Conservation (phyloP, 2,888 invertebrate species). For the Ectemnius cavifrons region DNA sequence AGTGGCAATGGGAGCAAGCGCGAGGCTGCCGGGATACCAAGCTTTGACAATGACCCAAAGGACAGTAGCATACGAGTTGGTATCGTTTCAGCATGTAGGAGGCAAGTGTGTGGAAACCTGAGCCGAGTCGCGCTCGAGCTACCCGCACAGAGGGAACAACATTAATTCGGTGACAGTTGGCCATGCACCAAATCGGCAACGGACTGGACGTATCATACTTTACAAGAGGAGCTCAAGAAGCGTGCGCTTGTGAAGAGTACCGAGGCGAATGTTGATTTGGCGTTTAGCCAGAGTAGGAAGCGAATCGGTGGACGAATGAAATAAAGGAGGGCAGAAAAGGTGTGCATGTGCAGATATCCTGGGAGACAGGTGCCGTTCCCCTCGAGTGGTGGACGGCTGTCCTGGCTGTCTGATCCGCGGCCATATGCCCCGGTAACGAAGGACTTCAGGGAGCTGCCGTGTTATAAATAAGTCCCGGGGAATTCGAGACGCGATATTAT, state of each 20-base stretch:
- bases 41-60: slow-evolving; percentile 24
- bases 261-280: slow-evolving; percentile 35
- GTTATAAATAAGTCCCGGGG: slow-evolving; percentile 51
- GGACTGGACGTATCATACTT: slow-evolving; percentile 13
- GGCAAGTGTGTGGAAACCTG: slow-evolving; percentile 23
- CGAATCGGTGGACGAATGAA: slow-evolving; percentile 5
- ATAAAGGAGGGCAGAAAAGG: slow-evolving; percentile 7
- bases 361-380: slow-evolving; percentile 12
- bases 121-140: slow-evolving; percentile 8
- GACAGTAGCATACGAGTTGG: background rate
- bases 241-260: too few species aligned
- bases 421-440: slow-evolving; percentile 28
- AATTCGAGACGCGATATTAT: slow-evolving; percentile 49
- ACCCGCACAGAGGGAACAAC: slow-evolving; percentile 1
- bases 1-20: slow-evolving; percentile 4
- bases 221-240: too few species aligned
- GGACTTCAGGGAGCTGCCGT: slow-evolving; percentile 11
- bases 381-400: slow-evolving; percentile 1
- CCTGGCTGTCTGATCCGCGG: slow-evolving; percentile 36
- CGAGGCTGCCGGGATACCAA: background rate
- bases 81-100: background rate
- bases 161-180: slow-evolving; percentile 38
- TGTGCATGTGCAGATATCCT: too few species aligned
- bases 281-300: slow-evolving; percentile 39
- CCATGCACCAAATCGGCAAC: slow-evolving; percentile 37